phyloP scores from a whole-genome alignment of 2,113 vertebrate species.

The Microcebus jonahi region DNA sequence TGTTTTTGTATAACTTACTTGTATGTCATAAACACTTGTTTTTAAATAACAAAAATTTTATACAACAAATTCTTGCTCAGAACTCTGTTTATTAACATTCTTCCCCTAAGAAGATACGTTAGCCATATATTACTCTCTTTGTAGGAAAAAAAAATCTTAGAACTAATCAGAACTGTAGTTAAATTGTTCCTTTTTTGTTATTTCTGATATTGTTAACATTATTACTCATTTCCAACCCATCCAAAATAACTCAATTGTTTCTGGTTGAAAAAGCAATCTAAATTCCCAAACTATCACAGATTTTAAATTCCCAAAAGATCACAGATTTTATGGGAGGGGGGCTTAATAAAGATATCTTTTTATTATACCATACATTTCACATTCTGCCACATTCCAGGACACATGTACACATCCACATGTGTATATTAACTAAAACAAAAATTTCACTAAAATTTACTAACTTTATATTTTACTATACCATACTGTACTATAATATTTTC shows the following conservation, averaged over 20 bases:
- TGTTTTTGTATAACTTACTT: conserved; percentile 13
- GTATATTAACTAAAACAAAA: neutral
- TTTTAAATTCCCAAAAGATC: neutral
- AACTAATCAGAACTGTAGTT: neutral
- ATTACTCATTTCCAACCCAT: neutral
- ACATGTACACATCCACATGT: neutral
- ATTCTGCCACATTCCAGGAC: neutral
- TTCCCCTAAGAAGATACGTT: neutral
- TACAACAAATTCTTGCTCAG: neutral
- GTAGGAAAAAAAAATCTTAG: neutral
- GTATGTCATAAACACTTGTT: neutral
- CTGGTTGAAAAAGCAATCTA: neutral
- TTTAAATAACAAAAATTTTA: neutral
- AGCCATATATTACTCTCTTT: neutral
- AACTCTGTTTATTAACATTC: neutral
- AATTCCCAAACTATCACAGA: neutral
- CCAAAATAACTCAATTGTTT: neutral
- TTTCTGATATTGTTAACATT: neutral
- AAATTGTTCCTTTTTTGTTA: neutral
- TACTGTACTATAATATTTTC: neutral
- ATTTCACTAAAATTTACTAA: neutral
- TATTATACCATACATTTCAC: neutral
- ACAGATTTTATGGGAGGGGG: neutral
- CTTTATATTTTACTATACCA: neutral
- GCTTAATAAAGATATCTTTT: neutral